Percentiles rank a stretch among this genome's conserved stretches.
Evolutionary conservation across 2,888 invertebrate species (phyloP).

Genomic region (Acanthacorydalis orientalis): DNA sequence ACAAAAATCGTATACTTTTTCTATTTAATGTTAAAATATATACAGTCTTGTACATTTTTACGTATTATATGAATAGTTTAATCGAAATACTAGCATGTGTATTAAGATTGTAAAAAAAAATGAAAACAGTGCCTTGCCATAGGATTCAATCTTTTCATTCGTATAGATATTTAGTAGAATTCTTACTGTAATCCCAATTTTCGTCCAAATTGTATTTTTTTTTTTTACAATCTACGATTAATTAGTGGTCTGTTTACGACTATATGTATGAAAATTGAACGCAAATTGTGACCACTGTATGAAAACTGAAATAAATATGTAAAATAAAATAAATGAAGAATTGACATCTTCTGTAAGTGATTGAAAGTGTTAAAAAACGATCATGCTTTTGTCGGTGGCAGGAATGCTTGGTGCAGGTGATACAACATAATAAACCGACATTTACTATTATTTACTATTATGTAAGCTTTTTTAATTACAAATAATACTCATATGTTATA

Average conservation of each 20-base stretch:
- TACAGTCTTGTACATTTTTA: too few relatives aligned
- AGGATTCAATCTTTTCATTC: too few relatives aligned
- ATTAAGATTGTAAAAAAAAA: too few relatives aligned
- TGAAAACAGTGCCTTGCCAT: too few relatives aligned
- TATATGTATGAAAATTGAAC: too few relatives aligned
- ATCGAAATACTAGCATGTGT: too few relatives aligned
- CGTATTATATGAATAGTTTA: too few relatives aligned
- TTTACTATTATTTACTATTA: background rate
- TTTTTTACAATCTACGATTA: background rate
- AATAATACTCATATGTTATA: constrained; percentile 16
- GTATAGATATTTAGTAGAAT: too few relatives aligned
- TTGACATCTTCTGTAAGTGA: background rate
- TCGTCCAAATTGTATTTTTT: too few relatives aligned
- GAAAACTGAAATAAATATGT: background rate
- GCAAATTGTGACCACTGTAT: background rate
- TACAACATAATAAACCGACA: constrained; percentile 3
- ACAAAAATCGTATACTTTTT: too few relatives aligned
- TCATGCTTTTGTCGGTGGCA: constrained; percentile 6
- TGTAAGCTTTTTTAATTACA: constrained; percentile 14
- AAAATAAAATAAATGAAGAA: background rate
- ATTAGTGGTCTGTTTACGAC: background rate
- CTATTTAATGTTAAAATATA: too few relatives aligned
- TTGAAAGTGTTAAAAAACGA: constrained; percentile 3
- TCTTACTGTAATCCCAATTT: too few relatives aligned
- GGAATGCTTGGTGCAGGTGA: constrained; percentile 6